Evolutionary conservation across 2,113 vertebrate species (phyloP), one percentile per base, ranked within the genome.

Genomic region (Diglossa brunneiventris): DNA sequence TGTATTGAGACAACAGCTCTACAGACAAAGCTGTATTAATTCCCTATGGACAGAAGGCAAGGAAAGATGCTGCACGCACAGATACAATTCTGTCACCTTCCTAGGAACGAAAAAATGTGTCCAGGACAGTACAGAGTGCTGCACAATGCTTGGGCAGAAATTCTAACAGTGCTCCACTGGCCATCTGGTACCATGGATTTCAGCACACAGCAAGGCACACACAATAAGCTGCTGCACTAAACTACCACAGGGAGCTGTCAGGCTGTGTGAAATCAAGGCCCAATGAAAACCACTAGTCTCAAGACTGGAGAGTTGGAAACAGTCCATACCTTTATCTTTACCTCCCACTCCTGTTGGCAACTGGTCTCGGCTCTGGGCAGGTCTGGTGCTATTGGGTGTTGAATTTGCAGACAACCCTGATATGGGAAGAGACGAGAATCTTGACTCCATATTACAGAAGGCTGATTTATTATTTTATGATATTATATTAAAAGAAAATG

Each of bases 251-350:
- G 41, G 41, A 15, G 41, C 41, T 41, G 41, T 0, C 28, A 67
- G 37, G 39, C 39, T 39, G 37, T 44, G 44, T 44, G 44, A 44
- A 44, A 44, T 44, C 37, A 77, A 69, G 35, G 28, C 24, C 59
- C 41, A 74, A 0, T 11, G 15, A 89, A 27, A 89, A 66, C 10
- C 22, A 31, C 23, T 0, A 0, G 28, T 27, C n/a, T 50, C 42
- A 75, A 50, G 33, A 63, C 41, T 16, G 12, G 6, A 53, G 12
- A 5, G 17, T 30, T 27, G 58, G 26, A 87, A 89, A 73, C 13
- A 86, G 63, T 50, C 39, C 89, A 39, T 96, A 93, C 92, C 87
- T 95, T 87, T 1, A 4, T 21, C 74, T 78, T 80, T 58, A n/a
- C 5, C 24, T 66, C 33, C 10, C 1, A 5, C 7, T 87, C 30